Base-by-base conservation (phyloP, 2,113 vertebrate genomes). In the Alexandromys fortis region DNA sequence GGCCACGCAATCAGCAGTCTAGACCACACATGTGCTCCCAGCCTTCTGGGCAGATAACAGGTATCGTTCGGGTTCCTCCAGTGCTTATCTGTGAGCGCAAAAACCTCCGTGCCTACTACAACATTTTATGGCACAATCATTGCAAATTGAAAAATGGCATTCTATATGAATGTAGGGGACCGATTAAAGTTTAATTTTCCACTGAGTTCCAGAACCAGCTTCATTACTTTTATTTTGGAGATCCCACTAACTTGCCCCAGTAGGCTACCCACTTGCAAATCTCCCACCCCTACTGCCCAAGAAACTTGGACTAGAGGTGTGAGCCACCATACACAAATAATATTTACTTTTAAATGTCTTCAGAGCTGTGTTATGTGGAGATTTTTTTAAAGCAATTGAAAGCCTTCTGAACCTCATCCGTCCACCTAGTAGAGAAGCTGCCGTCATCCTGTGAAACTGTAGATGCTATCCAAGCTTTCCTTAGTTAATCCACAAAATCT, bases 321-420 rank as follows among this genome's bases (percentile, higher is more conserved):
- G 45, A 24, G 47, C 19, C 45, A 52, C 45, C 6, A n/a, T 11
- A 7, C 19, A 52, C 30, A 70, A 33, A 30, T 38, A 83, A 38
- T 58, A 79, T 68, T 78, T 58, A 76, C 63, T 90, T 88, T 87
- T 55, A 52, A 95, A 1, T 78, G 94, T 83, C n/a, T 77, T 98
- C 93, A 24, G 86, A 67, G 6, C 92, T 87, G 65, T 12, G 38
- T 68, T 65, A 16, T 47, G 94, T 85, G 87, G 93, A 87, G 35
- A 83, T n/a, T 24, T 77, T 77, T 90, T 68, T 33, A 38, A 72
- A 94, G 61, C 63, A 67, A 58, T 45, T 33, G 30, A 47, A 96
- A 91, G 72, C 12, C 85, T n/a, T 73, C 33, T 3, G n/a, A 77
- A 19, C 42, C 89, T 77, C 28, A 79, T 72, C 47, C 21, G 11